Evolutionary conservation across 2,113 vertebrate species (phyloP), one percentile per base, ranked within the genome.

Genomic region (Stegostoma tigrinum): DNA sequence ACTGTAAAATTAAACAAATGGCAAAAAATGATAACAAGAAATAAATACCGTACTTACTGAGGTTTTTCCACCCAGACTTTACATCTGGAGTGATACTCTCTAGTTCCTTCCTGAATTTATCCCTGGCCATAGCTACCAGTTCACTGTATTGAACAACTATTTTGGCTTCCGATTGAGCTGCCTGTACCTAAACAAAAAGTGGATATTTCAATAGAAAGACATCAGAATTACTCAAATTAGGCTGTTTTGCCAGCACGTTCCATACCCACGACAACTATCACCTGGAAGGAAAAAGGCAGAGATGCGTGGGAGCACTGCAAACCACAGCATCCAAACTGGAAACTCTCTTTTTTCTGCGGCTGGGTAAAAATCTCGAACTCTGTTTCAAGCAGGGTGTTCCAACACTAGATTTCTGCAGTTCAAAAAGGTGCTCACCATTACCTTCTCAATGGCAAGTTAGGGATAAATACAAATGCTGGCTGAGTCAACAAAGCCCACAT

Each of bases 121-220:
- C 98, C 87, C 98, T 98, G 87, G 99, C 99, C 96, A 98, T 98
- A 61, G 98, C 97, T 95, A 99, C 99, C 89, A 99, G 98, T 90
- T 99, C 99, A 6, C 98, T 98, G 96, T 99, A 99, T 96, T 99
- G 99, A 96, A 98, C 98, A 4, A 99, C 98, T 0, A 99, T 98
- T 97, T 98, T 99, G 34, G 99, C 98, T 96, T 99, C 99, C 0
- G 98, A 98, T 5, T 99, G 98, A 0, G 98, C 98, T 89, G 98
- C 97, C 96, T 99, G 98, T 45, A 99, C 98, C 99, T 99, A 96
- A 0, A 86, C 61, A 30, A 90, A 85, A 30, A 70, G 24, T 1
- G 17, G 19, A 21, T 48, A 17, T 52, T 64, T 72, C 67, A 95
- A 15, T 27, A 95, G 12, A 48, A 61, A 95, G 24, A 68, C 3